A percentile compares a stretch with the other conserved stretches of the same genome.
Evolutionary conservation across 2,113 vertebrate species (phyloP).

Genomic region (Salminus brasiliensis): DNA sequence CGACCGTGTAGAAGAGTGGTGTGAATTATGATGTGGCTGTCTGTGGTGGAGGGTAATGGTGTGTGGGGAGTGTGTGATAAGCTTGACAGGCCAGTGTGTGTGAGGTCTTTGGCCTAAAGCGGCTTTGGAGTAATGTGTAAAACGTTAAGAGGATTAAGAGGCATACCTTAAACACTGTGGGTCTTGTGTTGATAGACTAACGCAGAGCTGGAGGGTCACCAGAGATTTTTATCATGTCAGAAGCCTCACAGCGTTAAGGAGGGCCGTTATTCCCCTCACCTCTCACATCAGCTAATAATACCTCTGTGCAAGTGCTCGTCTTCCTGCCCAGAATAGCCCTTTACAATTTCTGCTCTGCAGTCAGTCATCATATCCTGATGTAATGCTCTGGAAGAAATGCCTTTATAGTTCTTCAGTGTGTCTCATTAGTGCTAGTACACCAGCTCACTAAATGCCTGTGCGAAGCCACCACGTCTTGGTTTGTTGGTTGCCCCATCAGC

Average conservation of each 20-base stretch:
- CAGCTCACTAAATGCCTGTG: no score
- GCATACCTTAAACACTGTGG: conserved; percentile 22
- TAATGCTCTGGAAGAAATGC: no score
- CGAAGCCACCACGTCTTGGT: no score
- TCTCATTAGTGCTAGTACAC: no score
- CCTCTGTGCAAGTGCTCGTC: background rate
- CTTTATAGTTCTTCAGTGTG: no score
- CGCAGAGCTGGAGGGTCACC: background rate
- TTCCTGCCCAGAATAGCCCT: background rate
- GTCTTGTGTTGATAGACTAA: conserved; percentile 2
- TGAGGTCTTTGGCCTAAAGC: conserved; percentile 25
- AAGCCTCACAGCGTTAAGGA: background rate
- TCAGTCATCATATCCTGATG: background rate
- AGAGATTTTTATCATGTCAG: conserved; percentile 31
- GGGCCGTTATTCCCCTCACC: background rate
- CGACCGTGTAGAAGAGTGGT: background rate
- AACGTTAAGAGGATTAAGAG: conserved; percentile 40
- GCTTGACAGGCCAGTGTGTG: conserved; percentile 20
- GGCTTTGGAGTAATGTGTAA: conserved; percentile 37
- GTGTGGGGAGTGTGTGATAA: conserved; percentile 6
- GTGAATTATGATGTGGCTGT: conserved; percentile 25
- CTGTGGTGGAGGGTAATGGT: conserved; percentile 28
- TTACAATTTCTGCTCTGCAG: background rate
- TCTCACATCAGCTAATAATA: background rate
- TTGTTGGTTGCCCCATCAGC: no score